Evolutionary conservation across 2,113 vertebrate species (phyloP), one percentile per base, ranked within the genome.

Genomic region (Anser cygnoides): DNA sequence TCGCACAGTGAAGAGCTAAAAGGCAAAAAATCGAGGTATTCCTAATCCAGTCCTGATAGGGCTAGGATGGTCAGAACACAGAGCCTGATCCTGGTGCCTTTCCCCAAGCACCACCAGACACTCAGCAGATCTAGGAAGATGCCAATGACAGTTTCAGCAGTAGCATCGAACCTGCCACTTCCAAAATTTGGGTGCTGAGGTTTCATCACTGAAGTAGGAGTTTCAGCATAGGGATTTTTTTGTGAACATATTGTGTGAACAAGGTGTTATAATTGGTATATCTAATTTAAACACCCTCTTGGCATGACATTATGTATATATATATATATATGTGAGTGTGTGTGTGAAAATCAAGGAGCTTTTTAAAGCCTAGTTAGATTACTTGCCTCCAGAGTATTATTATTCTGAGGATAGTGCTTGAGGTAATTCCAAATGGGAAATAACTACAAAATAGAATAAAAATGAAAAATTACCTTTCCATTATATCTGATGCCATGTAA

Each of bases 281-380:
- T 77, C 71, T 96, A 95, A 93, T 95, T 96, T 85, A 95, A 97
- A 84, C 67, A 81, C 58, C 75, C 49, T 92, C 12, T 59, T n/a
- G 4, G 85, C 67, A 86, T 92, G 82, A 65, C 87, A 62, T 78
- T 43, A 5, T 43, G 52, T 79, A 62, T 73, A 66, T 89, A 11
- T 88, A 44, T 43, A 74, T 73, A 66, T 89, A 11, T 88, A 76
- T 80, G 23, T 71, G 62, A 68, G 54, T 63, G 28, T 71, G 50
- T 65, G 68, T 63, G 66, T 84, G 91, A 89, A 93, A 93, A 92
- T 84, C 73, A 94, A 87, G 68, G 8, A 52, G 39, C 77, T 66
- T 87, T 95, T 92, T 91, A 54, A 92, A 92, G 31, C 39, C 44
- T 89, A 28, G 74, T 82, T 94, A 91, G 43, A 75, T 73, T 91